These are phyloP conservation scores for Pyralis farinalis DNA, from an alignment of 2,888 invertebrate species.

Conservation along the genomic window DNA sequence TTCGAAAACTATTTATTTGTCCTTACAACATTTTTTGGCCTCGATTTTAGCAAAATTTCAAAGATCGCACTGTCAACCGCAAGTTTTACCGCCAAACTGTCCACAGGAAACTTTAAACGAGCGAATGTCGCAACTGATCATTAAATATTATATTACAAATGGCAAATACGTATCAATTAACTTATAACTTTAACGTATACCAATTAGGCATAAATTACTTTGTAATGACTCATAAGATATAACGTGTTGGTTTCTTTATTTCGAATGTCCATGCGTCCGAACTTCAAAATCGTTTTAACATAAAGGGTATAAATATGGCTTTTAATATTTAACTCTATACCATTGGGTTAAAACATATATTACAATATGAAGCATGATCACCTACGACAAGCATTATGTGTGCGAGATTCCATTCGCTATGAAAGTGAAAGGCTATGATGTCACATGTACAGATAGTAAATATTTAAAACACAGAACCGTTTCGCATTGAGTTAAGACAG, in stretches of 20 bases:
- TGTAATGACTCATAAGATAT: constrained; percentile 24
- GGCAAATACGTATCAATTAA: constrained; percentile 12
- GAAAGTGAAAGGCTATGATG: constrained; percentile 10
- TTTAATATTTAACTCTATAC: constrained; percentile 15
- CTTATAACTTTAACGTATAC: constrained; percentile 22
- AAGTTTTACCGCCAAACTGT: constrained; percentile 69
- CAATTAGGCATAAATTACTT: constrained; percentile 22
- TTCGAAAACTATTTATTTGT: constrained; percentile 18
- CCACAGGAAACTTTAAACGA: constrained; percentile 33
- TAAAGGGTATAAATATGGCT: constrained; percentile 15
- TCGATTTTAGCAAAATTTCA: constrained; percentile 20
- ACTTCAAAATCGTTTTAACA: constrained; percentile 33
- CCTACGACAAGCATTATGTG: constrained; percentile 24
- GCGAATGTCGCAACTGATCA: constrained; percentile 33
- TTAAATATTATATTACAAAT: constrained; percentile 12
- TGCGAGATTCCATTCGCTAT: constrained; percentile 51
- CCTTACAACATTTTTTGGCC: constrained; percentile 22
- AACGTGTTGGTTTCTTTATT: constrained; percentile 12
- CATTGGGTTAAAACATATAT: background rate
- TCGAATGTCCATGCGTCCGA: constrained; percentile 27
- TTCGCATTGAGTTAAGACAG: accelerated
- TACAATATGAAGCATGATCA: constrained; percentile 11
- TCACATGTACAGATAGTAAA: constrained; percentile 9
- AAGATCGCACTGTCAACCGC: constrained; percentile 36
- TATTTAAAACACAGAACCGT: constrained; percentile 17